phyloP scores from a whole-genome alignment of 2,888 invertebrate species.

The Phymatocera aterrima region DNA sequence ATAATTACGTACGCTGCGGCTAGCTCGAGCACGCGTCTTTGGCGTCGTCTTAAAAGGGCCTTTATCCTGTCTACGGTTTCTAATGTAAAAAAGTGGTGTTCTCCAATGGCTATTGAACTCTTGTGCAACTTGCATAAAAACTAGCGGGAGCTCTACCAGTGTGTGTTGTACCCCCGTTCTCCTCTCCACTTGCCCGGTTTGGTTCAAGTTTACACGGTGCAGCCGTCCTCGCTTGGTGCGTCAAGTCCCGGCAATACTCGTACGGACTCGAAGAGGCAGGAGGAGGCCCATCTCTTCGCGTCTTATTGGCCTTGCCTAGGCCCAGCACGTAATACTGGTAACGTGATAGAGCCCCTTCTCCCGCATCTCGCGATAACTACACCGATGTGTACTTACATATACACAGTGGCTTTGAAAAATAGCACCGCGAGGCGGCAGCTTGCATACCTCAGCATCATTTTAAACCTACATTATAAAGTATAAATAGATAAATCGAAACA shows the following conservation, averaged over 20 bases:
- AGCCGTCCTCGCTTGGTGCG: neutral
- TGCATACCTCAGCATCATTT: slow-evolving; percentile 2
- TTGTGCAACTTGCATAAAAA: slow-evolving; percentile 49
- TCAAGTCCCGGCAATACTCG: neutral
- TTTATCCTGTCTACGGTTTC: slow-evolving; percentile 41
- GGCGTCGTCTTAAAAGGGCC: slow-evolving; percentile 42
- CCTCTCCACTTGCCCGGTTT: neutral
- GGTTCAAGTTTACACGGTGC: slow-evolving; percentile 31
- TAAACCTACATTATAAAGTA: neutral
- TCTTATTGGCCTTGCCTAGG: slow-evolving; percentile 40
- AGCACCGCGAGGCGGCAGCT: slow-evolving; percentile 21
- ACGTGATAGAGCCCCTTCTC: slow-evolving; percentile 41
- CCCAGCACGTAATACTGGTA: slow-evolving; percentile 43
- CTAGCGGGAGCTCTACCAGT: slow-evolving; percentile 1
- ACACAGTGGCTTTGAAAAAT: slow-evolving; percentile 20
- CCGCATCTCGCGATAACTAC: slow-evolving; percentile 17
- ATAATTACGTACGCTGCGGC: slow-evolving; percentile 27
- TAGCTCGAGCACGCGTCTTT: slow-evolving; percentile 32
- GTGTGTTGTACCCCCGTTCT: neutral
- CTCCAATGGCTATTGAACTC: slow-evolving; percentile 49
- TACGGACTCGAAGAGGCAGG: neutral
- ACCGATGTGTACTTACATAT: neutral
- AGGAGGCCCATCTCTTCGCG: slow-evolving; percentile 3
- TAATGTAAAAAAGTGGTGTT: slow-evolving; percentile 34
- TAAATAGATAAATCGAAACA: neutral